A percentile compares a stretch with the other conserved stretches of the same genome.
Conservation (phyloP, 2,113 vertebrate species). For the Anolis carolinensis region DNA sequence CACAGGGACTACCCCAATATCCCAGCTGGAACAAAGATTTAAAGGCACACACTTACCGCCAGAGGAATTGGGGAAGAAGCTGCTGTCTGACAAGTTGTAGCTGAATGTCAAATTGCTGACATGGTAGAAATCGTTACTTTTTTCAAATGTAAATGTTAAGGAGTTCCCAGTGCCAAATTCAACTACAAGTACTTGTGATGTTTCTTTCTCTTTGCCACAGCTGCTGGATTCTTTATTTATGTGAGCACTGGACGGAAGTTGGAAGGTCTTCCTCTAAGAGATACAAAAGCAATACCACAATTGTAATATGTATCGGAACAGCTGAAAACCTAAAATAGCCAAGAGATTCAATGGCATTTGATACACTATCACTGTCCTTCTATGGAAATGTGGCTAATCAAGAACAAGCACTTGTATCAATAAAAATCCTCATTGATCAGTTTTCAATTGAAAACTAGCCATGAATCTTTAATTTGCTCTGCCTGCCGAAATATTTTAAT, state of each 20-base stretch:
- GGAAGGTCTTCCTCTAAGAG: slow-evolving; percentile 70
- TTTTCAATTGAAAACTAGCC: background rate
- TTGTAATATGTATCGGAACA: background rate
- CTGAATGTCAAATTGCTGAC: slow-evolving; percentile 77
- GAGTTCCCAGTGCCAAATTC: slow-evolving; percentile 79
- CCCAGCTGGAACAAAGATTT: background rate
- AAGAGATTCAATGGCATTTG: background rate
- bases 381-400: background rate
- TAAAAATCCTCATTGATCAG: background rate
- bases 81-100: slow-evolving; percentile 86
- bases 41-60: slow-evolving; percentile 72
- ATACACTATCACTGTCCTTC: background rate
- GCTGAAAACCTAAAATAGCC: background rate
- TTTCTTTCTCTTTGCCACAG: slow-evolving; percentile 67
- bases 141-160: slow-evolving; percentile 81
- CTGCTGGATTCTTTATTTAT: slow-evolving; percentile 75
- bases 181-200: slow-evolving; percentile 69
- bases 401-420: background rate
- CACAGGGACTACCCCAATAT: background rate
- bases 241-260: slow-evolving; percentile 74
- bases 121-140: slow-evolving; percentile 68
- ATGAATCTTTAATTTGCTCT: background rate
- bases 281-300: background rate
- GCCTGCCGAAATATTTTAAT: background rate
- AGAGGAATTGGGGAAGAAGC: slow-evolving; percentile 79